phyloP scores from a whole-genome alignment of 2,113 vertebrate genomes.

The Etheostoma spectabile region DNA sequence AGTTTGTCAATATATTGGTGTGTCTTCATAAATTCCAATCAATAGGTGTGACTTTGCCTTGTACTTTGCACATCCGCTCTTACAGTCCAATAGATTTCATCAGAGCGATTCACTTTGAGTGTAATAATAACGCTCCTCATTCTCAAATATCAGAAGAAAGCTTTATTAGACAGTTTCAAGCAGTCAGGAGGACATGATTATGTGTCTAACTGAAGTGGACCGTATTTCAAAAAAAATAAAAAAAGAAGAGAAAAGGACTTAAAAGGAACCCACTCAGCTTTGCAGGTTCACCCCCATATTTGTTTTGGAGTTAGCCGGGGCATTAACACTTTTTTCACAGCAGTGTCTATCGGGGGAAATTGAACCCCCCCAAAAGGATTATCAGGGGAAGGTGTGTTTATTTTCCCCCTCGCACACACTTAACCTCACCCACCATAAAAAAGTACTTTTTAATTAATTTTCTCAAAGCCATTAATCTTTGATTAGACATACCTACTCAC shows the following conservation, averaged over 20 bases:
- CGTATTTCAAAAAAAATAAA: constrained; percentile 2
- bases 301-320: constrained; percentile 65
- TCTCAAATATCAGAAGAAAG: neutral
- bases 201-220: constrained; percentile 29
- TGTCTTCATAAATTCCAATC: neutral
- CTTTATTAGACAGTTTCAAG: neutral
- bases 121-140: neutral
- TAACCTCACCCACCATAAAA: constrained; percentile 20
- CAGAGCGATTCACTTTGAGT: neutral
- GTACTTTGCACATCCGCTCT: neutral
- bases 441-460: constrained; percentile 69
- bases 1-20: neutral
- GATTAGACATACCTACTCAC: constrained; percentile 55
- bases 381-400: constrained; percentile 80
- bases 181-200: constrained; percentile 14
- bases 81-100: constrained; percentile 6
- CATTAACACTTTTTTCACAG: constrained; percentile 78
- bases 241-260: neutral
- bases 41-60: neutral
- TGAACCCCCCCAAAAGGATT: constrained; percentile 73
- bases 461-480: constrained; percentile 51
- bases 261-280: constrained; percentile 16
- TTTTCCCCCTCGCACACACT: constrained; percentile 52
- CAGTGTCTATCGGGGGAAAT: constrained; percentile 75
- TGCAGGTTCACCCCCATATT: constrained; percentile 47